A percentile compares a stretch with the other conserved stretches of the same genome.
Evolutionary conservation across 2,888 invertebrate genomes (phyloP).

Genomic region (Metopia argyrocephala): DNA sequence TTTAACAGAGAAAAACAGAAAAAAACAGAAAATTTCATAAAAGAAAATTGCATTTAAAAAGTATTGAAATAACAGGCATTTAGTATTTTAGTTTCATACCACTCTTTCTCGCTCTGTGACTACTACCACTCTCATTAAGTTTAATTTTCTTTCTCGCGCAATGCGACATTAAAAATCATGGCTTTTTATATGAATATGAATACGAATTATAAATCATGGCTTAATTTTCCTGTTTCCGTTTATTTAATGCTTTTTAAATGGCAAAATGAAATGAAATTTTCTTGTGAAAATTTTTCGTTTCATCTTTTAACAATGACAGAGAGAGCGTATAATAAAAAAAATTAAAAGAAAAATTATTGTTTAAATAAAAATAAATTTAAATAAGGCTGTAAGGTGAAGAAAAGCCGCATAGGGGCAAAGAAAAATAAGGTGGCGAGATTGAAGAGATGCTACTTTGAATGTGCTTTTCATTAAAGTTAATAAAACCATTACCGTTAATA

Average conservation of each 20-base stretch:
- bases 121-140: not conserved
- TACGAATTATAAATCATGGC: constrained; percentile 69
- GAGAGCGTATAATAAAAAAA: constrained; percentile 7
- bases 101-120: not conserved
- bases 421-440: too few relatives aligned
- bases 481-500: too few relatives aligned
- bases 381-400: too few relatives aligned
- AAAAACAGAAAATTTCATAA: constrained; percentile 1
- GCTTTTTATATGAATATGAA: constrained; percentile 52
- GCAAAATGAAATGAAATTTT: constrained; percentile 59
- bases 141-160: not conserved
- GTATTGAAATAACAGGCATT: constrained; percentile 36
- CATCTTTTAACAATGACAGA: constrained; percentile 18
- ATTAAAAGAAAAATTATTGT: constrained; percentile 13
- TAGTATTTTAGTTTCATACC: constrained; percentile 37
- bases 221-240: constrained; percentile 71
- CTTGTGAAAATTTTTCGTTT: not conserved
- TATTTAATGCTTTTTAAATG: constrained; percentile 64
- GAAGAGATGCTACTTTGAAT: too few relatives aligned
- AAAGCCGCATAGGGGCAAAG: too few relatives aligned
- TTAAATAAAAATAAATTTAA: too few relatives aligned
- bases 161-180: constrained; percentile 52
- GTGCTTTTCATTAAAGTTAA: too few relatives aligned
- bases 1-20: not conserved
- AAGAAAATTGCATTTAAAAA: constrained; percentile 6